Percentiles rank a stretch among this genome's conserved stretches.
These are phyloP conservation scores for Alcis repandata DNA, from an alignment of 2,888 invertebrate genomes.

Conservation along the genomic window DNA sequence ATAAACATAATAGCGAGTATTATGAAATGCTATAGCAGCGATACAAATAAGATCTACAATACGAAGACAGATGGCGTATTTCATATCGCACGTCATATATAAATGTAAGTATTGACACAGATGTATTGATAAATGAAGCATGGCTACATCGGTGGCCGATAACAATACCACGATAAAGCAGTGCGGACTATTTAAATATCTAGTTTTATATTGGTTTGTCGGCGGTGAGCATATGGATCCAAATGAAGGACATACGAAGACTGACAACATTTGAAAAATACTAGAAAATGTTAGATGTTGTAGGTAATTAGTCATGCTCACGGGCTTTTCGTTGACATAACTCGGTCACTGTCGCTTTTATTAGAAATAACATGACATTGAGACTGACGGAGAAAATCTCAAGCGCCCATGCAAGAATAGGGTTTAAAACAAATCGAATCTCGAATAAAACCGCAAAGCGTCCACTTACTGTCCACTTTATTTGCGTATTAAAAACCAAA, in stretches of 20 bases:
- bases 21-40: conserved; percentile 18
- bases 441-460: neutral
- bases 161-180: conserved; percentile 28
- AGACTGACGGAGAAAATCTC: too few species aligned
- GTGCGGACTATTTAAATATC: conserved; percentile 11
- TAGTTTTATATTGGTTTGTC: neutral
- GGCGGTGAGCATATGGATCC: neutral
- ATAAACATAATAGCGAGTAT: conserved; percentile 12
- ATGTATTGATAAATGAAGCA: conserved; percentile 38
- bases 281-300: too few species aligned
- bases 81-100: conserved; percentile 12
- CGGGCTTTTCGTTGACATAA: too few species aligned
- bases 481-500: neutral
- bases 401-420: too few species aligned
- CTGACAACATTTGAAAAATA: neutral
- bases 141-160: conserved; percentile 29
- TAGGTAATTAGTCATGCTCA: too few species aligned
- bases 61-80: conserved; percentile 5
- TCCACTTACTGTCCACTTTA: neutral
- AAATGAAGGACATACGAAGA: neutral
- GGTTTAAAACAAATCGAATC: too few species aligned
- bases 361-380: too few species aligned
- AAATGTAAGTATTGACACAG: conserved; percentile 43
- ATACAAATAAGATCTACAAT: conserved; percentile 14
- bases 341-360: too few species aligned